Evolutionary conservation across 2,888 invertebrate species (phyloP).

Genomic region (Caenorhabditis doughertyi): DNA sequence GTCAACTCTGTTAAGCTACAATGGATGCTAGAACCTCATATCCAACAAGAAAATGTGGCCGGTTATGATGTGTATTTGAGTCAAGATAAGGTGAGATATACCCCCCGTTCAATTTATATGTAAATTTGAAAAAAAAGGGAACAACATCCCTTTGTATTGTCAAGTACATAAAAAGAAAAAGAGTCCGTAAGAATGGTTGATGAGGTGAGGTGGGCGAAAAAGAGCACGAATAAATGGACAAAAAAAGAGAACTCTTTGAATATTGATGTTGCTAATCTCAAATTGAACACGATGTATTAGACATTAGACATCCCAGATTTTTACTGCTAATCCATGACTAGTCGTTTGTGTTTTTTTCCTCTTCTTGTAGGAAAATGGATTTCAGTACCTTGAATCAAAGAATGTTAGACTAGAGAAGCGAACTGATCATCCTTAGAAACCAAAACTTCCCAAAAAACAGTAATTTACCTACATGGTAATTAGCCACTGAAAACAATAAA

Average conservation of each 20-base stretch:
- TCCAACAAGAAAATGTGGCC: constrained; percentile 69
- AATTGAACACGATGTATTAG: constrained; percentile 31
- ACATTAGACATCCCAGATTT: constrained; percentile 26
- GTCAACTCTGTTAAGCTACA: constrained; percentile 80
- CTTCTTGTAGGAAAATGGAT: background rate
- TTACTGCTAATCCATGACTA: constrained; percentile 9
- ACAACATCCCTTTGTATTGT: constrained; percentile 4
- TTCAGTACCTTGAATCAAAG: background rate
- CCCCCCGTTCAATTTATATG: constrained; percentile 31
- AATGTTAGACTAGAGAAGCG: background rate
- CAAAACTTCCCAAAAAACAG: constrained; percentile 3
- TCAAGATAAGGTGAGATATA: constrained; percentile 75
- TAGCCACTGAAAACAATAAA: background rate
- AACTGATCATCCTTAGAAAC: background rate
- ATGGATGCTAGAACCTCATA: constrained; percentile 81
- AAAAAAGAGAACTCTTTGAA: constrained; percentile 29
- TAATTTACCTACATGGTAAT: constrained; percentile 23
- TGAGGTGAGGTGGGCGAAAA: background rate
- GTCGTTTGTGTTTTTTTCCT: background rate
- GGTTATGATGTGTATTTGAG: constrained; percentile 81
- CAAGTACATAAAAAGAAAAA: constrained; percentile 3
- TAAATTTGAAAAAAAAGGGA: background rate
- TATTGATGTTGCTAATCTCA: constrained; percentile 43
- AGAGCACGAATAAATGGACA: background rate
- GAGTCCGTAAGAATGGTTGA: constrained; percentile 8